phyloP scores from a whole-genome alignment of 2,888 invertebrate species.

The Pristionchus japonicus region DNA sequence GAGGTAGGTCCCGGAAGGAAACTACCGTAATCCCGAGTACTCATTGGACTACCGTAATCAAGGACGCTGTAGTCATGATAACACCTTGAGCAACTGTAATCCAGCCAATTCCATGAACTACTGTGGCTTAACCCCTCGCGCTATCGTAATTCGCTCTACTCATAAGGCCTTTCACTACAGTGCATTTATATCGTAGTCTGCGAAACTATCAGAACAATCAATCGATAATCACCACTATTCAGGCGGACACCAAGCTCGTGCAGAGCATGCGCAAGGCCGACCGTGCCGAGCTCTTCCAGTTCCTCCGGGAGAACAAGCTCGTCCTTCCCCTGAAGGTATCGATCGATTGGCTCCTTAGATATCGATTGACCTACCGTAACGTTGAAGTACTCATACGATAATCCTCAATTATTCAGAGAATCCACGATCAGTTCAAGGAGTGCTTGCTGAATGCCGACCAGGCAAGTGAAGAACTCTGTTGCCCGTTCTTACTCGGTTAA shows the following conservation, averaged over 20 bases:
- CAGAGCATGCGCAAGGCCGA: background rate
- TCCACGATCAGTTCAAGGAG: background rate
- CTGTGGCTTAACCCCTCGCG: too few species aligned
- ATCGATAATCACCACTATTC: background rate
- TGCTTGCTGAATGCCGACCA: background rate
- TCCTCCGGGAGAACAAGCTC: background rate
- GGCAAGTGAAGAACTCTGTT: background rate
- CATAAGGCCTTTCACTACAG: too few species aligned
- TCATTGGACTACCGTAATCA: background rate
- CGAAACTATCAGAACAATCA: too few species aligned
- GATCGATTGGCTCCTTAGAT: background rate
- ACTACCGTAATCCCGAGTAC: background rate
- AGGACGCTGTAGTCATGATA: background rate
- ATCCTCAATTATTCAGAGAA: background rate
- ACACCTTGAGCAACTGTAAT: too few species aligned
- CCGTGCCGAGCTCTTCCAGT: background rate
- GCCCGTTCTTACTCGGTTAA: too few species aligned
- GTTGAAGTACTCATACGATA: background rate
- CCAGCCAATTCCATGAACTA: too few species aligned
- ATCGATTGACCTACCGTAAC: background rate
- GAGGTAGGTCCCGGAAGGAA: background rate
- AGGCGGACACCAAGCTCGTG: background rate
- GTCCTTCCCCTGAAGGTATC: background rate
- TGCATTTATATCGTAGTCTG: too few species aligned
- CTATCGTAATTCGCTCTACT: too few species aligned